phyloP scores from a whole-genome alignment of 2,797 vertebrate species.

The Cyprinella venusta region DNA sequence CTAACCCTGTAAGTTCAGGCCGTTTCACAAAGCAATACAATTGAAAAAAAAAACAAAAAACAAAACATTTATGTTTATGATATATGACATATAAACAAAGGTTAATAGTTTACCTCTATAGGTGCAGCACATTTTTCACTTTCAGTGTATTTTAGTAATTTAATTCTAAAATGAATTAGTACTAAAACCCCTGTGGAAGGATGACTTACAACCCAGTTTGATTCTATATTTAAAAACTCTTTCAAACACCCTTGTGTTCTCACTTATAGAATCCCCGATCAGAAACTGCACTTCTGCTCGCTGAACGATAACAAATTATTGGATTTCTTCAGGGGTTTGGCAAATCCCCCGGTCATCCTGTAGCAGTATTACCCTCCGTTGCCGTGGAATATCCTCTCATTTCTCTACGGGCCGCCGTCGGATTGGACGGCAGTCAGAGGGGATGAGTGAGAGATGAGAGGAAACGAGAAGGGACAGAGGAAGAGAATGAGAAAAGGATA shows the following conservation, averaged over 20 bases:
- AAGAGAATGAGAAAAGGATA: constrained; percentile 40
- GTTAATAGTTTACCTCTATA: not conserved
- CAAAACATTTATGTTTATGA: not conserved
- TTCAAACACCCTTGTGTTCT: constrained; percentile 15
- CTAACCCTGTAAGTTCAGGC: too few relatives aligned
- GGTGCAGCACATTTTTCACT: not conserved
- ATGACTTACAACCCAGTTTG: not conserved
- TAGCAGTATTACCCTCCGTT: constrained; percentile 42
- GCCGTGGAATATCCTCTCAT: constrained; percentile 33
- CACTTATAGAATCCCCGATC: not conserved
- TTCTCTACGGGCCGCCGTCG: constrained; percentile 24
- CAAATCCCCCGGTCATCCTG: constrained; percentile 55
- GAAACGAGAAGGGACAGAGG: constrained; percentile 9
- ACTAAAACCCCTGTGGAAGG: not conserved
- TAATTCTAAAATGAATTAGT: not conserved
- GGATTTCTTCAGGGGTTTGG: constrained; percentile 54
- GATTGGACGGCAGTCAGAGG: constrained; percentile 42
- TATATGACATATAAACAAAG: not conserved
- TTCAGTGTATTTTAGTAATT: not conserved
- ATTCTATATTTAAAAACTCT: not conserved
- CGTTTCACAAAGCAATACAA: not conserved
- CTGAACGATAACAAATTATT: constrained; percentile 53
- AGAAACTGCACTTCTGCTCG: constrained; percentile 34
- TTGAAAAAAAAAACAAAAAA: too few relatives aligned
- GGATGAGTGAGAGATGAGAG: constrained; percentile 15